These are phyloP conservation scores for Porites rus DNA, from an alignment of 92 coral and sea anemone genomes.

Conservation along the genomic window DNA sequence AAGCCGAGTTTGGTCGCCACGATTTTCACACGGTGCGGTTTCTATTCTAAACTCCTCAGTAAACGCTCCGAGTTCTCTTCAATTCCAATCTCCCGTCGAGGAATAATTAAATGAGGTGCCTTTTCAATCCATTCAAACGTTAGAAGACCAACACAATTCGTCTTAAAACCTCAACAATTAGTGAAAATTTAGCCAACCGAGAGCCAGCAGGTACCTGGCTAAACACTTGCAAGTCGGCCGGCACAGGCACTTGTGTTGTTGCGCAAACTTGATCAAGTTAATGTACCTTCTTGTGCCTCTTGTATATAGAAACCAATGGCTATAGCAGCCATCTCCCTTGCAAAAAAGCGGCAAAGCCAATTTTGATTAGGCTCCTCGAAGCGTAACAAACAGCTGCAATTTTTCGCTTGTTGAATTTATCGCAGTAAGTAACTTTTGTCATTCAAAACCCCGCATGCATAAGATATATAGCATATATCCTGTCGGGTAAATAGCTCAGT, in stretches of 20 bases:
- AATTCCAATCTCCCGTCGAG: constrained; percentile 18
- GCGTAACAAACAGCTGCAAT: constrained; percentile 16
- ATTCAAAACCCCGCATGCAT: constrained; percentile 30
- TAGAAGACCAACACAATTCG: neutral
- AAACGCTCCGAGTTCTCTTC: neutral
- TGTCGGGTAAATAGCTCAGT: neutral
- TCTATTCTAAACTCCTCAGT: neutral
- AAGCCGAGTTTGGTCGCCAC: constrained; percentile 6
- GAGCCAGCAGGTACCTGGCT: constrained; percentile 29
- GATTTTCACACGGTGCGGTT: neutral
- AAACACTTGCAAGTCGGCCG: constrained; percentile 20
- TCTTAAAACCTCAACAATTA: constrained; percentile 15
- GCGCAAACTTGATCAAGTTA: constrained; percentile 1
- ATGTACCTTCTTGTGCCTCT: neutral
- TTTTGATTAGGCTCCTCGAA: neutral
- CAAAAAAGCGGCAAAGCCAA: neutral
- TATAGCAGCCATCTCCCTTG: neutral
- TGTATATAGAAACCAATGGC: neutral
- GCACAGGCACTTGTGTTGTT: constrained; percentile 1
- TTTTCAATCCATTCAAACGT: constrained; percentile 9
- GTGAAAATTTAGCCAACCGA: neutral
- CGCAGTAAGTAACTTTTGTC: constrained; percentile 10
- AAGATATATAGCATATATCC: constrained; percentile 8
- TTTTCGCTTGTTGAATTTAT: neutral
- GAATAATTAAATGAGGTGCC: constrained; percentile 12